Percentiles rank a stretch among this genome's conserved stretches.
These are phyloP conservation scores for Argyra leucocephala DNA, from an alignment of 2,888 invertebrate species.

Conservation along the genomic window DNA sequence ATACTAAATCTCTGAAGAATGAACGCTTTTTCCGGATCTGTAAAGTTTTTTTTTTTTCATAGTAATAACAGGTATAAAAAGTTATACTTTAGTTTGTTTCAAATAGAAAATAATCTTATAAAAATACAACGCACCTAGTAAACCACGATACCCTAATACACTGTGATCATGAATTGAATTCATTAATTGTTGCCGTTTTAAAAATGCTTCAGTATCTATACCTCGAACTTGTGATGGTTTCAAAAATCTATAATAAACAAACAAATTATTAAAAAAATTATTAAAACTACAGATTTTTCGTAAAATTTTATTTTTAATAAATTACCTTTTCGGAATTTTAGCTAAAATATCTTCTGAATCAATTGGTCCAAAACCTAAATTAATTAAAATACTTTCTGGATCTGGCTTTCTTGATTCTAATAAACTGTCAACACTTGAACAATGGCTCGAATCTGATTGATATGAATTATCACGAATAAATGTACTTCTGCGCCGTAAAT, in stretches of 20 bases:
- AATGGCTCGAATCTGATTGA: constrained; percentile 50
- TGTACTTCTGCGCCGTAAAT: not conserved
- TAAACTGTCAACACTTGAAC: constrained; percentile 72
- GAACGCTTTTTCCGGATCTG: constrained; percentile 25
- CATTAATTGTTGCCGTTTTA: constrained; percentile 63
- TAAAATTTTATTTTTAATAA: not conserved
- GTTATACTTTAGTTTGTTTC: not conserved
- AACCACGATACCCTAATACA: constrained; percentile 63
- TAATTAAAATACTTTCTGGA: constrained; percentile 77
- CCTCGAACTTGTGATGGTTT: constrained; percentile 69
- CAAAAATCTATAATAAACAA: constrained; percentile 51
- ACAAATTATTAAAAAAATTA: not conserved
- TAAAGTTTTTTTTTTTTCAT: constrained; percentile 14
- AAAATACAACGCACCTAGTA: constrained; percentile 50
- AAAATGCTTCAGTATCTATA: constrained; percentile 64
- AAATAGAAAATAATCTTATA: not conserved
- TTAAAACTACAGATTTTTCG: too few relatives aligned
- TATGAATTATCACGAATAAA: constrained; percentile 36
- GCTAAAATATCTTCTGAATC: constrained; percentile 58
- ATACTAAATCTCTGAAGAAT: constrained; percentile 27
- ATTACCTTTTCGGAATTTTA: constrained; percentile 60
- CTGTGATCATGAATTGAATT: constrained; percentile 65
- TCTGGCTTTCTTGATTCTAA: constrained; percentile 75
- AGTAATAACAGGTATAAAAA: not conserved
- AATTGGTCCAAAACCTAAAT: constrained; percentile 69